A percentile compares a stretch with the other conserved stretches of the same genome.
Evolutionary conservation across 2,113 vertebrate genomes (phyloP).

Genomic region (Pseudorasbora parva): DNA sequence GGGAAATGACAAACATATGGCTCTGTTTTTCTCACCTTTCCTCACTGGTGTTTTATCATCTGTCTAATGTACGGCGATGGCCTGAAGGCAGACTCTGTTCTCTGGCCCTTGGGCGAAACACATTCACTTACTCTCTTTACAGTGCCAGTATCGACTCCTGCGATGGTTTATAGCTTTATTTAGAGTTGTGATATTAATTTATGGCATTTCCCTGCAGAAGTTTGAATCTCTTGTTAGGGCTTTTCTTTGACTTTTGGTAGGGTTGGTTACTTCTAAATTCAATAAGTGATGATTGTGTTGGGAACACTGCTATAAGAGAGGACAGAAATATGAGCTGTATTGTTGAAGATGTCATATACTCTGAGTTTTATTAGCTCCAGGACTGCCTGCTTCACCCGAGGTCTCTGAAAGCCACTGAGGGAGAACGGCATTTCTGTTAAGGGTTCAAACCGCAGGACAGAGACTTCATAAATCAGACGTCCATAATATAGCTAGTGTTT

Average conservation of each 20-base stretch:
- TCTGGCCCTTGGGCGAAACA: constrained; percentile 34
- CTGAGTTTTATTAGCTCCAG: constrained; percentile 10
- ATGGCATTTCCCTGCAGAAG: constrained; percentile 49
- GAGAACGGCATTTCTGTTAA: not conserved
- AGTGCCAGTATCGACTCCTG: constrained; percentile 42
- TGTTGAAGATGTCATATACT: not conserved
- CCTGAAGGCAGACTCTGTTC: constrained; percentile 58
- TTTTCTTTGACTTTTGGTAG: not conserved
- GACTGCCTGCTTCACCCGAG: not conserved
- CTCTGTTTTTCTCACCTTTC: constrained; percentile 62
- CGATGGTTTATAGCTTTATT: constrained; percentile 45
- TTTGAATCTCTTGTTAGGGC: constrained; percentile 34
- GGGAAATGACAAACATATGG: constrained; percentile 64
- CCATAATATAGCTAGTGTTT: not conserved
- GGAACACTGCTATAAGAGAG: not conserved
- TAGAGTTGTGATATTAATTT: constrained; percentile 44
- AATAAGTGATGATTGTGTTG: constrained; percentile 46
- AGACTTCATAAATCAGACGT: not conserved
- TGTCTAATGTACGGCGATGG: constrained; percentile 54
- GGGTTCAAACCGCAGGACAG: not conserved
- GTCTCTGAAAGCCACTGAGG: not conserved
- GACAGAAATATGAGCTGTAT: constrained; percentile 18
- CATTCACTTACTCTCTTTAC: constrained; percentile 37
- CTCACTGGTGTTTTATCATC: constrained; percentile 59
- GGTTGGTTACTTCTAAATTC: constrained; percentile 16